These are phyloP conservation scores for Huso huso DNA, from an alignment of 2,797 vertebrate species.

Conservation along the genomic window DNA sequence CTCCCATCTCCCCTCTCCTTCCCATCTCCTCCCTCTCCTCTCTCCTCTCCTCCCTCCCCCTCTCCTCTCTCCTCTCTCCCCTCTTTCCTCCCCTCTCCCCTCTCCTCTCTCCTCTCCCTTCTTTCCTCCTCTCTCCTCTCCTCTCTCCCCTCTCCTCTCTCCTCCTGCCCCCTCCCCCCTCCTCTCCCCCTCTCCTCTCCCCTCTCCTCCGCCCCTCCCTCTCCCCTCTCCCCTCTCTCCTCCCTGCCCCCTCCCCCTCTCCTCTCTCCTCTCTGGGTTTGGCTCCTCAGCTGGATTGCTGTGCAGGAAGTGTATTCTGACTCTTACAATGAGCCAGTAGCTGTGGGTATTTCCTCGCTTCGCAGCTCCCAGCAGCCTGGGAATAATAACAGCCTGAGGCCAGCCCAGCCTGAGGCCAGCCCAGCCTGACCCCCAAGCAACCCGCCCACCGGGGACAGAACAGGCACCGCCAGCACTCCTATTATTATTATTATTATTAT, in stretches of 20 bases:
- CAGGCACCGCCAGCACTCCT: too few species aligned
- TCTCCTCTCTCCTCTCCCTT: slow-evolving; percentile 8
- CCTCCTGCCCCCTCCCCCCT: slow-evolving; percentile 14
- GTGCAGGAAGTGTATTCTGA: not conserved
- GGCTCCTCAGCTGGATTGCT: not conserved
- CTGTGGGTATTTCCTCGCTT: not conserved
- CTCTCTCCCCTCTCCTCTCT: slow-evolving; percentile 9
- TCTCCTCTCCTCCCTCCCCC: too few species aligned
- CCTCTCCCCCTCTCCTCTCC: slow-evolving; percentile 13
- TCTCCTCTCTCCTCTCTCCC: too few species aligned
- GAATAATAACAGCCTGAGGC: not conserved
- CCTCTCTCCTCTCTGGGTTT: too few species aligned
- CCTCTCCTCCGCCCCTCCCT: not conserved
- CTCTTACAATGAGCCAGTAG: not conserved
- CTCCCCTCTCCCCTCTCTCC: not conserved
- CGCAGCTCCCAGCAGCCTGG: not conserved
- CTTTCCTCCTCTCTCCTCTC: too few species aligned
- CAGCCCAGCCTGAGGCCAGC: too few species aligned
- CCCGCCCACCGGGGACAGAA: too few species aligned
- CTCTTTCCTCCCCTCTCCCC: too few species aligned
- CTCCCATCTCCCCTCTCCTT: too few species aligned
- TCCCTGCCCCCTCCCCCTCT: not conserved
- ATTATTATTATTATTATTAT: too few species aligned
- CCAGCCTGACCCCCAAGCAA: too few species aligned
- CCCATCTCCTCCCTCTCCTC: too few species aligned